Base-by-base conservation (phyloP, 2,113 vertebrate genomes). In the Orientallactaga bullata region DNA sequence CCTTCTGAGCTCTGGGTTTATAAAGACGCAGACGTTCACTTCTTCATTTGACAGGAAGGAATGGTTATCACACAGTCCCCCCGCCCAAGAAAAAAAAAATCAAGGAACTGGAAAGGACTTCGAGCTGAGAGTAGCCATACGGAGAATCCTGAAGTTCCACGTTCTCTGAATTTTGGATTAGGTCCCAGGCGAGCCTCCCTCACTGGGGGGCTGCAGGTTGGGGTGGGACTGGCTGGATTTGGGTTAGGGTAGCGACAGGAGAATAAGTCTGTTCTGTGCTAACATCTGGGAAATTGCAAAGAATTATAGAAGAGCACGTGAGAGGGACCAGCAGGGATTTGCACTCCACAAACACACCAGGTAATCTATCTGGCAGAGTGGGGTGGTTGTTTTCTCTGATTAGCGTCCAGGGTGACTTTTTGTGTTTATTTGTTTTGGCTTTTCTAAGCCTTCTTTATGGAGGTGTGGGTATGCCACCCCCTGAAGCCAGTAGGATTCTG, bases 1-100 rank as follows among this genome's bases (percentile, higher is more conserved):
- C 93, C 16, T 61, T 39, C 13, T 78, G 77, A 81, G 68, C 30
- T 81, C 8, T 79, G 26, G 15, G 72, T 74, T 95, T 76, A 74
- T 18, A 81, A 37, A 68, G 35, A 91, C 26, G 28, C 61, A 61
- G 39, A 7, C 12, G 16, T 15, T 11, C 30, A 47, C 42, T 88
- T 35, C 58, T 85, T 66, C 17, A 61, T 87, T 93, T 65, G 23
- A 55, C 94, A 83, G n/a, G 77, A 82, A 91, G 51, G 39, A 35
- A 23, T 21, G 69, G 2, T 81, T 42, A 69, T 55, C 37, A 63
- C 32, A 5, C 58, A 89, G 65, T 55, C 37, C 7, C 55, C 55
- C 12, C 55, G 2, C 55, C 55, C 55, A 55, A 55, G 15, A 16
- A 55, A 55, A 58, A 88, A 88, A 61, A 8, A 74, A 23, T 51